Percentiles rank a stretch among this genome's conserved stretches.
Evolutionary conservation across 2,888 invertebrate genomes (phyloP).

Genomic region (Himalopsyche kuldschensis): DNA sequence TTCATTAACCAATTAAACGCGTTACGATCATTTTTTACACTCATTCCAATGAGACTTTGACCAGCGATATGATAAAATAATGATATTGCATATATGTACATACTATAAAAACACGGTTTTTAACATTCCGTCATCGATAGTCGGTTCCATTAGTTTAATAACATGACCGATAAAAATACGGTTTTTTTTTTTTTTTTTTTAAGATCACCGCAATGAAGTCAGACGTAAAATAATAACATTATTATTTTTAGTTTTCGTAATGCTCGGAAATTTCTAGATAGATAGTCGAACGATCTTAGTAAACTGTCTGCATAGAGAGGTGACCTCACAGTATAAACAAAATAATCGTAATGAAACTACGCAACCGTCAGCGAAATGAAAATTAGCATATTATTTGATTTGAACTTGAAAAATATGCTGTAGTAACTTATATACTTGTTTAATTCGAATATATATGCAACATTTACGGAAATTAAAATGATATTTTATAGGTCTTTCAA

Average conservation of each 20-base stretch:
- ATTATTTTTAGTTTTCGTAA: neutral
- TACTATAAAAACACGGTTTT: too few species aligned
- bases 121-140: neutral
- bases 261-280: neutral
- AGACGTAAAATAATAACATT: neutral
- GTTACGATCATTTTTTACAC: too few species aligned
- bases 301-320: neutral
- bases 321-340: neutral
- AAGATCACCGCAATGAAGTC: neutral
- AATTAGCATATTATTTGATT: neutral
- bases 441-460: too few species aligned
- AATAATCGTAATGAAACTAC: neutral
- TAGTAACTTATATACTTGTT: neutral
- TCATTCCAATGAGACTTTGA: too few species aligned
- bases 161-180: neutral
- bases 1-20: too few species aligned
- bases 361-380: neutral
- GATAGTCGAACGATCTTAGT: neutral
- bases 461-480: too few species aligned
- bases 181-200: neutral
- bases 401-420: neutral
- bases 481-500: too few species aligned
- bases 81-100: too few species aligned
- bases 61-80: too few species aligned
- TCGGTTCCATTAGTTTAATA: neutral